phyloP scores from a whole-genome alignment of 2,888 invertebrate genomes.

The Falcaria lacertinaria region DNA sequence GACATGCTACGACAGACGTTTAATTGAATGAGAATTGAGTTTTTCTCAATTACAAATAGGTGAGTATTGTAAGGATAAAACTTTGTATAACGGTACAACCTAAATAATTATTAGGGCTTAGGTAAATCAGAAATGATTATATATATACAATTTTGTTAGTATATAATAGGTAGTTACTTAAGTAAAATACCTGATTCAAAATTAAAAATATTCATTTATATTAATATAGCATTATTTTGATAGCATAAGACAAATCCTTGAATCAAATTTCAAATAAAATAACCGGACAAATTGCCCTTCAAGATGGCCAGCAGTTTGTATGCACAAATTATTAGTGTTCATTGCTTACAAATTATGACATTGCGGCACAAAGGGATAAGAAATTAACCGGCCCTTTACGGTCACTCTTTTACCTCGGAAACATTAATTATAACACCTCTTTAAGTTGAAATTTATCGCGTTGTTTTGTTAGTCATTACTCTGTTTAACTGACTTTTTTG shows the following conservation, averaged over 20 bases:
- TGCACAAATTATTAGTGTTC: conserved; percentile 46
- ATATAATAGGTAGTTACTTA: too few relatives aligned
- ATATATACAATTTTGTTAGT: too few relatives aligned
- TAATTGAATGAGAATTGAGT: background rate
- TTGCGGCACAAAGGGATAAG: conserved; percentile 57
- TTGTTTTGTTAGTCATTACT: conserved; percentile 69
- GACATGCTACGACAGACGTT: conserved; percentile 19
- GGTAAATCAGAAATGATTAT: too few relatives aligned
- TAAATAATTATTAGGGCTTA: too few relatives aligned
- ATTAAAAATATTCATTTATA: too few relatives aligned
- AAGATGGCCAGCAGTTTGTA: conserved; percentile 19
- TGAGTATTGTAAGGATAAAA: too few relatives aligned
- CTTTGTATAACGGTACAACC: too few relatives aligned
- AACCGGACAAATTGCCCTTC: conserved; percentile 15
- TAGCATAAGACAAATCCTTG: background rate
- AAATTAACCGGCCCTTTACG: conserved; percentile 59
- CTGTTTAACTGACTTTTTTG: conserved; percentile 42
- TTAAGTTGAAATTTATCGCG: conserved; percentile 72
- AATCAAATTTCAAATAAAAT: conserved; percentile 1
- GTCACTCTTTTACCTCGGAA: conserved; percentile 61
- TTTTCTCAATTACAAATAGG: too few relatives aligned
- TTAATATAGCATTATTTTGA: too few relatives aligned
- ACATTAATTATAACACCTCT: conserved; percentile 78
- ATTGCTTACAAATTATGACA: conserved; percentile 67
- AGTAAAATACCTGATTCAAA: too few relatives aligned